Evolutionary conservation across 2,113 vertebrate genomes (phyloP), one percentile per base, ranked within the genome.

Genomic region (Phocoena phocoena): DNA sequence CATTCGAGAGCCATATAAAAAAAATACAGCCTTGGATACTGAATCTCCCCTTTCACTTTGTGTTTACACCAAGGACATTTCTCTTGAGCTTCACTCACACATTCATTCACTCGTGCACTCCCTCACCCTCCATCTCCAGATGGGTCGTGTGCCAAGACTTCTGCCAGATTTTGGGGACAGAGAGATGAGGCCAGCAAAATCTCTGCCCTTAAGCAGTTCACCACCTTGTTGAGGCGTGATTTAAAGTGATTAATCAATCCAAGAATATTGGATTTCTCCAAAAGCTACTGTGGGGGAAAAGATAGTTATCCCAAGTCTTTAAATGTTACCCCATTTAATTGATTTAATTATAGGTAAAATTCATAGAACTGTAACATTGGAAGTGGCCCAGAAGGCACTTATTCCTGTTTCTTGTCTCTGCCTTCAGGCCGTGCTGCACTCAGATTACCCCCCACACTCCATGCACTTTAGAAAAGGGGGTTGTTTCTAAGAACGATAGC

Each of bases 291-390:
- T 93, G 92, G 93, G 76, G 97, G 80, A 88, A 92, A 96, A 87
- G 92, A 94, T 95, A 92, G 95, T 96, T 91, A 97, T 76, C 90
- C 95, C 84, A 90, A 74, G 80, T 92, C 94, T 97, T 98, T 95
- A 97, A 97, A 85, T 85, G 74, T 97, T 96, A 90, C 74, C 90
- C 90, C 77, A 71, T 95, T 96, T 97, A 97, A 97, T 96, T 97
- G 90, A 97, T 96, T 97, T 96, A 97, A 97, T 97, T 90, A 96
- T 92, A 96, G 79, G 50, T 93, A 62, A 97, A 97, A 97, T 96
- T 96, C 88, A 97, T 90, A 96, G 88, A 90, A 90, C 44, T 90
- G 8, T 67, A 92, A 85, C 67, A 41, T 93, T 92, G 92, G 92
- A 88, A 84, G 55, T 58, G 50, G 6, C 68, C 84, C 94, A 97